Evolutionary conservation across 2,888 invertebrate genomes (phyloP).

Genomic region (Nemapogon koenigi): DNA sequence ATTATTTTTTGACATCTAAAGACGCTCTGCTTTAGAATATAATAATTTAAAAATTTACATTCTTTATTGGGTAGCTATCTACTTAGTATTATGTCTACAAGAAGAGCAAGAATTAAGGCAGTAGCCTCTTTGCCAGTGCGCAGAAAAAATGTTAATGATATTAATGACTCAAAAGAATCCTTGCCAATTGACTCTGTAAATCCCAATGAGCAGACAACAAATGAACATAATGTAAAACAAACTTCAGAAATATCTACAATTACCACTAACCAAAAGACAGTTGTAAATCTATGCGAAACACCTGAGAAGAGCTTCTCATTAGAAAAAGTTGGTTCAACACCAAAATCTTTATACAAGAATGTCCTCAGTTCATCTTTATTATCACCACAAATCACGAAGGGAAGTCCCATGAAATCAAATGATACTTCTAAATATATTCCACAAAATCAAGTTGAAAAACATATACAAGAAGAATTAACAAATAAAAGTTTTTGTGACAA

Average conservation of each 20-base stretch:
- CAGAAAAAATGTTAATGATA: constrained; percentile 31
- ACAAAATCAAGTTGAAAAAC: too few species aligned
- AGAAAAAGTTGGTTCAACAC: too few species aligned
- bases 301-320: too few species aligned
- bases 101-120: constrained; percentile 77
- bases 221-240: constrained; percentile 8
- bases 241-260: constrained; percentile 8
- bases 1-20: background rate
- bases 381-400: too few species aligned
- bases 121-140: constrained; percentile 71
- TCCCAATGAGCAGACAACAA: background rate
- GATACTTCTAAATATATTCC: too few species aligned
- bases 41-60: too few species aligned
- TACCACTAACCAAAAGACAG: constrained; percentile 7
- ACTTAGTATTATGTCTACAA: constrained; percentile 71
- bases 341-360: too few species aligned
- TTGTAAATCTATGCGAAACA: constrained; percentile 12
- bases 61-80: too few species aligned
- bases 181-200: background rate
- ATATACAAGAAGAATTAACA: too few species aligned
- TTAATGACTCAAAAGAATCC: constrained; percentile 19
- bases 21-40: background rate
- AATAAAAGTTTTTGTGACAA: too few species aligned
- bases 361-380: too few species aligned
- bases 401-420: too few species aligned